phyloP scores from a whole-genome alignment of 2,113 vertebrate genomes.

The Phodopus roborovskii region DNA sequence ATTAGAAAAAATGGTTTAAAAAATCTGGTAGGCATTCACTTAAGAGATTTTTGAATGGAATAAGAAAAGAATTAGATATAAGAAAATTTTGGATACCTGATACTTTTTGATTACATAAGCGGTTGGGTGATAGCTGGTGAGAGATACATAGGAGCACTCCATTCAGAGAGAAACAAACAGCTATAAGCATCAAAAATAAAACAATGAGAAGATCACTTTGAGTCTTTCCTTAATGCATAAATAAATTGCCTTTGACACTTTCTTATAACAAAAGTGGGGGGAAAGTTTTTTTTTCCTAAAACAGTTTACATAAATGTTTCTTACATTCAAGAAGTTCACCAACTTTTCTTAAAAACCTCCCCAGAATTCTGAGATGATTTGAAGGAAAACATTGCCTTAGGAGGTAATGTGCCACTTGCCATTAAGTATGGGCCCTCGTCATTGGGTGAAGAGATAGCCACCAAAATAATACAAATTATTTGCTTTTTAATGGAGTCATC shows the following conservation, averaged over 20 bases:
- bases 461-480: not conserved
- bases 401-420: not conserved
- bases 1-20: not conserved
- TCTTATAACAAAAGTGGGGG: not conserved
- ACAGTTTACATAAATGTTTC: not conserved
- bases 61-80: not conserved
- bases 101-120: not conserved
- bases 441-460: not conserved
- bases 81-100: not conserved
- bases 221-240: not conserved
- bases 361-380: not conserved
- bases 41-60: not conserved
- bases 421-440: not conserved
- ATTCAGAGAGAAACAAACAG: not conserved
- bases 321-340: not conserved
- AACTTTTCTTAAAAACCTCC: not conserved
- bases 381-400: not conserved
- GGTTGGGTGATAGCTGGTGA: not conserved
- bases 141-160: fast-evolving
- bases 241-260: not conserved
- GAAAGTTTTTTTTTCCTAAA: not conserved
- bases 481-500: not conserved
- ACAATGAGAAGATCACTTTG: not conserved
- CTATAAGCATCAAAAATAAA: not conserved
- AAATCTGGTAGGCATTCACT: not conserved